Base-by-base conservation (phyloP, 2,888 invertebrate species). In the Drosophila kambysellisi region DNA sequence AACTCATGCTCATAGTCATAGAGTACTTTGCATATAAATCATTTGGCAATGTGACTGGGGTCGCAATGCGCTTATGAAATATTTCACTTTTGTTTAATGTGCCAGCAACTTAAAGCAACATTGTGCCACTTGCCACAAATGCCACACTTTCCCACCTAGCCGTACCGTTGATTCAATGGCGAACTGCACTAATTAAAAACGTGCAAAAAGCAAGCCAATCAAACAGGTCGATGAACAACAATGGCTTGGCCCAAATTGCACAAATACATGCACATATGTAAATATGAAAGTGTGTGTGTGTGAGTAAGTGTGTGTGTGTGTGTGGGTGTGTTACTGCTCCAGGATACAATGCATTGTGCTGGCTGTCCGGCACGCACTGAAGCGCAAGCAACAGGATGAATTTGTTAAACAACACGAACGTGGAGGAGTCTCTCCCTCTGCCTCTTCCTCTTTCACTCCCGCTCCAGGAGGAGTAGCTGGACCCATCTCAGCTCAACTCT, bases 191-290 rank as follows among this genome's bases (percentile, higher is more conserved):
- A 87, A 87, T 88, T 88, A 87, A 88, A 87, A 87, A 83, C 86
- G 84, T 86, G 82, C 82, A 90, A 90, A 89, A 84, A 88, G 79
- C 84, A 77, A 83, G 75, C 83, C 86, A 88, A 88, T 88, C 88
- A 88, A 88, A 88, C 84, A 87, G 84, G 86, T 86, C 86, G 84
- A 88, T 85, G 85, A 82, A 87, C 83, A 89, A 80, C 88, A 90
- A 89, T 89, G 76, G 75, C 69, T 74, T 73, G 74, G 64, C 74
- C 72, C 57, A 79, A 82, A 81, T 76, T 81, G 56, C 39, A 32
- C 51, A 57, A 20, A 30, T 6, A 53, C 54, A 59, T 30, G 41
- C 48, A 39, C 37, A 56, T 25, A 48, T 57, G 52, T 32, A 41
- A 52, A 35, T 53, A 39, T 43, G 29, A 37, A n/a, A 29, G 29